Percentiles rank a stretch among this genome's conserved stretches.
Evolutionary conservation across 2,113 vertebrate species (phyloP).

Genomic region (Sceloporus undulatus): DNA sequence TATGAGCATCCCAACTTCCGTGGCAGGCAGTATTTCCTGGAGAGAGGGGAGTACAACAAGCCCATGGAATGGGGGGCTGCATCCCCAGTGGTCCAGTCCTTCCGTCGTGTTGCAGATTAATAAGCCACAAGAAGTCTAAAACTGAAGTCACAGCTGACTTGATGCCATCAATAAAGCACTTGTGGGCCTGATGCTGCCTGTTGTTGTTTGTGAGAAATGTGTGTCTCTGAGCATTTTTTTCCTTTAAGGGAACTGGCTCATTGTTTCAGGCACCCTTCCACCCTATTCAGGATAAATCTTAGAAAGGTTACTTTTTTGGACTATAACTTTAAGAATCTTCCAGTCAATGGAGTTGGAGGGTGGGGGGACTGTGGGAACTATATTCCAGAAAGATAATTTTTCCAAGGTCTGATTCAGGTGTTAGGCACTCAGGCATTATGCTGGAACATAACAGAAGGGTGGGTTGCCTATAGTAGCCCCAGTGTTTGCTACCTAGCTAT

Average conservation of each 20-base stretch:
- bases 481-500: not conserved
- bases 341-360: too few species aligned
- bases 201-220: constrained; percentile 30
- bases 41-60: constrained; percentile 92
- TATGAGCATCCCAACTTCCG: constrained; percentile 93
- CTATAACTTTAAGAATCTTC: not conserved
- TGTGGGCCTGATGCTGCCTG: constrained; percentile 54
- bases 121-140: not conserved
- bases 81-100: constrained; percentile 86
- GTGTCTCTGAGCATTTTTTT: not conserved
- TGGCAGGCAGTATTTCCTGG: constrained; percentile 91
- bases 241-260: constrained; percentile 11
- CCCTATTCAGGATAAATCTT: not conserved
- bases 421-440: not conserved
- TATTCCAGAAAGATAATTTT: not conserved
- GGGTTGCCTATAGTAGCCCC: not conserved
- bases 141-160: constrained; percentile 25
- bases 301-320: not conserved
- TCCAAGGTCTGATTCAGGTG: not conserved
- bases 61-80: constrained; percentile 89
- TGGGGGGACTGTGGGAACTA: not conserved
- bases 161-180: constrained; percentile 72
- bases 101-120: constrained; percentile 84
- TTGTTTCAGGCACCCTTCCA: not conserved
- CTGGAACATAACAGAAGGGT: not conserved